These are phyloP conservation scores for Apamea crenata DNA, from an alignment of 2,888 invertebrate species.

Conservation along the genomic window DNA sequence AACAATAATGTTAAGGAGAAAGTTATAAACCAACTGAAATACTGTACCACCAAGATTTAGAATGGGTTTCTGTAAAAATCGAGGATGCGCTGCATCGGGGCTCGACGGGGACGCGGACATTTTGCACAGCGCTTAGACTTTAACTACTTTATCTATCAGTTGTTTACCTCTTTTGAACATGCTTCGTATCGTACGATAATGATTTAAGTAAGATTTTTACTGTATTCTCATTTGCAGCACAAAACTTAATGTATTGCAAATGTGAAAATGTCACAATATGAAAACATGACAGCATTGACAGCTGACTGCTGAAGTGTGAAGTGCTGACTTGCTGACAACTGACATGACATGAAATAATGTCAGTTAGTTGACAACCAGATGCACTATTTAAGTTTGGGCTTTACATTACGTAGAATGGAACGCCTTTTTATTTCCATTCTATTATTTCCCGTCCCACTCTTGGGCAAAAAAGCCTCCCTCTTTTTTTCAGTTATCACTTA, in stretches of 20 bases:
- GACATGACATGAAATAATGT: neutral
- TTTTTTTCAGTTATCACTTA: neutral
- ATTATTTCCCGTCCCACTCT: neutral
- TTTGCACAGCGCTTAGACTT: conserved; percentile 52
- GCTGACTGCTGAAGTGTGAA: too few species aligned
- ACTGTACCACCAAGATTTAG: conserved; percentile 80
- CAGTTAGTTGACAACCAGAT: neutral
- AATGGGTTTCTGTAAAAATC: conserved; percentile 78
- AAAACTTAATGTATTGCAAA: too few species aligned
- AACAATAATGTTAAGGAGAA: neutral
- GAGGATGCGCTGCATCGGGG: conserved; percentile 83
- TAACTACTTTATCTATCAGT: conserved; percentile 53
- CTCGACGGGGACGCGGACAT: conserved; percentile 73
- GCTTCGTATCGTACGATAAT: conserved; percentile 50
- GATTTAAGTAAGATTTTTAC: conserved; percentile 11
- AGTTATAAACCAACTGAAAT: conserved; percentile 63
- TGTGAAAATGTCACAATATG: conserved; percentile 21
- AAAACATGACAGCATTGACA: conserved; percentile 20
- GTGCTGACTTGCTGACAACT: too few species aligned
- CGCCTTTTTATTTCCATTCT: neutral
- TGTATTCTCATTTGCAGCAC: neutral
- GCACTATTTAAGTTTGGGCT: neutral
- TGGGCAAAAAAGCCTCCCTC: too few species aligned
- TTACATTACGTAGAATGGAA: neutral
- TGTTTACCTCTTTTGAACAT: conserved; percentile 83